Evolutionary conservation across 2,113 vertebrate genomes (phyloP), one percentile per base, ranked within the genome.

Genomic region (Conger conger): DNA sequence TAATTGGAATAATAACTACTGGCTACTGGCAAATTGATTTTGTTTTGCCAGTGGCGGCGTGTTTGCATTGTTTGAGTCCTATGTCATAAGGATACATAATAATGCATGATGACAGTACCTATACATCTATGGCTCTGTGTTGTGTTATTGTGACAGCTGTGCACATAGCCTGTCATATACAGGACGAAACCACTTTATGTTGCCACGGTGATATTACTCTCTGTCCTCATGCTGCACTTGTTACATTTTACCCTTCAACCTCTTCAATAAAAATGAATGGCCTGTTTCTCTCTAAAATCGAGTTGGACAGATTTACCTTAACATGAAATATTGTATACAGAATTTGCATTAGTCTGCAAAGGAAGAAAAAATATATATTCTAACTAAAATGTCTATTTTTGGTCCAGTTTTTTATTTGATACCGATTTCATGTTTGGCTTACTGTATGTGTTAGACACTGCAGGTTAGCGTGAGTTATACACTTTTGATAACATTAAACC

Each of bases 141-240:
- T n/a, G 27, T 73, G n/a, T 73, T 73, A 33, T 73, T 73, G 68
- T 73, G n/a, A 73, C 68, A 73, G 27, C 68, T 73, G 45, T 79
- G 76, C 23, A 2, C 23, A 63, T 37, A 73, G 57, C 35, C 68
- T 33, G 57, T 18, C 82, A 27, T 30, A 18, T 53, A 27, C 35
- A 37, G 76, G 35, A 40, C 76, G 73, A n/a, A 84, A 30, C 76
- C 76, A n/a, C 83, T 79, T 84, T 68, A 11, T 20, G 83, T 84
- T 78, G 83, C 76, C 83, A 84, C 53, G 83, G 76, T 54, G 35
- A 84, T 30, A 73, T 73, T 33, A 33, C 6, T 73, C n/a, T 0
- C 1, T 4, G 68, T 30, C 68, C 27, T 73, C n/a, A 73, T 73
- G 68, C 27, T 73, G 68, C 11, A 73, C 9, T 30, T 33, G 20